Conservation (phyloP, 1,140 invertebrate species). For the Zaprionus davidi region DNA sequence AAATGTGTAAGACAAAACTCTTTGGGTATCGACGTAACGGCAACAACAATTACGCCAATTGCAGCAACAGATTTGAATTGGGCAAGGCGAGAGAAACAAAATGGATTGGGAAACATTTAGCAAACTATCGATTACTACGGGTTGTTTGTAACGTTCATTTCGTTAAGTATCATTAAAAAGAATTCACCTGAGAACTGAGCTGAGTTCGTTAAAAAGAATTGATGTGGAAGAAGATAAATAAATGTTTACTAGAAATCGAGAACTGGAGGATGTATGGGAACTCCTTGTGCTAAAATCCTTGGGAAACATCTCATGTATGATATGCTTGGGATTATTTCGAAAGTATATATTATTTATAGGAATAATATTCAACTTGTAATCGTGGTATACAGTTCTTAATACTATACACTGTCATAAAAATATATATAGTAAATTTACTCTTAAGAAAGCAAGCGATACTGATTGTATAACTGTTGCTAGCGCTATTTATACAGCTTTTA, state of each 20-base stretch:
- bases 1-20: constrained; percentile 48
- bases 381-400: too few relatives aligned
- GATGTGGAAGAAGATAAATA: background rate
- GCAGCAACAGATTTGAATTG: constrained; percentile 39
- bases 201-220: background rate
- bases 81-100: background rate
- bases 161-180: background rate
- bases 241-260: background rate
- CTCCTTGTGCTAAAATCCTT: too few relatives aligned
- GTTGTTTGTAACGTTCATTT: background rate
- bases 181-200: background rate
- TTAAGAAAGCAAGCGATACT: too few relatives aligned
- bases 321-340: too few relatives aligned
- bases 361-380: too few relatives aligned
- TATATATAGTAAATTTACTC: too few relatives aligned
- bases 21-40: constrained; percentile 28
- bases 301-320: too few relatives aligned
- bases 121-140: constrained; percentile 21
- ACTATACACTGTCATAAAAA: too few relatives aligned
- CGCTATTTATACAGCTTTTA: too few relatives aligned
- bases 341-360: too few relatives aligned
- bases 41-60: constrained; percentile 46
- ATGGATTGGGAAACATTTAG: constrained; percentile 17
- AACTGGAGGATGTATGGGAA: too few relatives aligned
- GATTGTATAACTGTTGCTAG: too few relatives aligned